Evolutionary conservation across 2,797 vertebrate species (phyloP).

Genomic region (Natrix natrix): DNA sequence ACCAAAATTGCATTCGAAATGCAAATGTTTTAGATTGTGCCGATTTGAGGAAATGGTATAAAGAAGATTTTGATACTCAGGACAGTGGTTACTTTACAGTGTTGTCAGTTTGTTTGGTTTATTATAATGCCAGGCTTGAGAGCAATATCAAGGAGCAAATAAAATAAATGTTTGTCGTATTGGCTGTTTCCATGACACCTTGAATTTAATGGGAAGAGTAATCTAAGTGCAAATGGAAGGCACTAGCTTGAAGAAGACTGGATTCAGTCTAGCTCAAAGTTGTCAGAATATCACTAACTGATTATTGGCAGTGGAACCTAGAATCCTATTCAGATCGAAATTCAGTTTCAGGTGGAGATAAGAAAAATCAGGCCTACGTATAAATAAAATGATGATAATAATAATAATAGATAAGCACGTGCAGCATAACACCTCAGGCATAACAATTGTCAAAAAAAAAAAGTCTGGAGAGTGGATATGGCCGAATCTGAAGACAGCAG

Average conservation of each 20-base stretch:
- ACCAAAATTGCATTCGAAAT: neutral
- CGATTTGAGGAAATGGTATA: neutral
- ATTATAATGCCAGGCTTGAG: neutral
- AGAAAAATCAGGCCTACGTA: neutral
- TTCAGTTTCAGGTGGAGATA: neutral
- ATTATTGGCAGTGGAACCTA: neutral
- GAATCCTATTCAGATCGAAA: neutral
- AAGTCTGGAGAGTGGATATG: neutral
- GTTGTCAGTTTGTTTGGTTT: neutral
- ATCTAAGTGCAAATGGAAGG: neutral
- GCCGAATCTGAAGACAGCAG: neutral
- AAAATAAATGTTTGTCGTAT: neutral
- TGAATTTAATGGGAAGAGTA: neutral
- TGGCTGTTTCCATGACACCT: neutral
- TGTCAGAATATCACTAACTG: neutral
- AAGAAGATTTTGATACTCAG: neutral
- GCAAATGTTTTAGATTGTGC: neutral
- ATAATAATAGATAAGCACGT: neutral
- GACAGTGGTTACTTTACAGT: neutral
- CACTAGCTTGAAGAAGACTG: neutral
- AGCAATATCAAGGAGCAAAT: neutral
- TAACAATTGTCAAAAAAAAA: neutral
- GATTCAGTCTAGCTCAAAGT: neutral
- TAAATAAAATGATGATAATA: neutral
- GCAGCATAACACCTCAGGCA: neutral